Evolutionary conservation across 2,888 invertebrate genomes (phyloP), one percentile per base, ranked within the genome.

Genomic region (Dermolepida albohirtum): DNA sequence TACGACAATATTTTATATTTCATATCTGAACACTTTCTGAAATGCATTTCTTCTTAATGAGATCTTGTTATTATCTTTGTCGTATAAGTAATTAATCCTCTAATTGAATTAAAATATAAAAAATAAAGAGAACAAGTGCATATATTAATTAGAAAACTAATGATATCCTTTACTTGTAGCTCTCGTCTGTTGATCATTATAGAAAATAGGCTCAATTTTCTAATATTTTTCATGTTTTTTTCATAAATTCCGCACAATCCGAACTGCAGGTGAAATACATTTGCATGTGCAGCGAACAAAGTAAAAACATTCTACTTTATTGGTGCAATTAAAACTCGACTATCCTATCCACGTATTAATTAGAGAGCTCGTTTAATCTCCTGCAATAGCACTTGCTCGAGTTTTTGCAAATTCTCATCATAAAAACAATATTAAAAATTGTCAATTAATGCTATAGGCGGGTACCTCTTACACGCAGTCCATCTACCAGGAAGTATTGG

Each of bases 391-490:
- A 44, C 44, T 57, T 41, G 27, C 57, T 12, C 1, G 44, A 27
- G 43, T 57, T 57, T 57, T 57, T 57, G 44, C 44, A 22, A 57
- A 57, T 51, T 52, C 17, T 51, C 50, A 29, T 64, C 64, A 52
- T 39, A 64, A 64, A 64, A 51, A 64, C 51, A 8, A 14, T 7
- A n/a, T n/a, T 52, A 64, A 64, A 64, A 64, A 64, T 64, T 52
- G 29, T 52, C 64, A 64, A 64, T 64, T 64, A 64, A 64, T 64
- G 49, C 27, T 44, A 34, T 34, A 43, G 44, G 14, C 43, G 43
- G 43, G 1, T n/a, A 43, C 27, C 11, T 27, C 29, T 44, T 57
- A 57, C 40, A 52, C 41, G 41, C 64, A 27, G 29, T 17, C 40
- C 50, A 50, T 50, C 47, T 52, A 64, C 51, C 8, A 64, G 64